phyloP scores from a whole-genome alignment of 2,113 vertebrate species.

The Vidua chalybeata region DNA sequence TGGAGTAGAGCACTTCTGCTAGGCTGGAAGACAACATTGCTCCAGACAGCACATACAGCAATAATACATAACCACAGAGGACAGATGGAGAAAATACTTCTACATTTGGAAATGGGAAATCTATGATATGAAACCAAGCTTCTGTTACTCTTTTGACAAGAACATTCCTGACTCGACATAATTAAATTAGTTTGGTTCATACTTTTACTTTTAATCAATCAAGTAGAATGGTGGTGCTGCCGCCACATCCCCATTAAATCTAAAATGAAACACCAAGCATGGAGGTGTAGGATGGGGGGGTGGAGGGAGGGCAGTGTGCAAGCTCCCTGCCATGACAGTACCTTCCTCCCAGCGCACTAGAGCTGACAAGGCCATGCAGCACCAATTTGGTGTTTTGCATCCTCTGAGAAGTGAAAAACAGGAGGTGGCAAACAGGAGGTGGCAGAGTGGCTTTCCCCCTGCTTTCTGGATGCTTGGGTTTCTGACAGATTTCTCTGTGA shows the following conservation, averaged over 20 bases:
- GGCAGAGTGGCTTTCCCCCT: conserved; percentile 9
- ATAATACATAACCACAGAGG: neutral
- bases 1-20: neutral
- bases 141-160: neutral
- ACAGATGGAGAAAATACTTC: neutral
- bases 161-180: neutral
- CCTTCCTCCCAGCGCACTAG: neutral
- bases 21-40: neutral
- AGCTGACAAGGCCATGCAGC: neutral
- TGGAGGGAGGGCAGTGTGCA: neutral
- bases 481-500: conserved; percentile 23
- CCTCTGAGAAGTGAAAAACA: conserved; percentile 20
- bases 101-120: neutral
- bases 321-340: neutral
- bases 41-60: neutral
- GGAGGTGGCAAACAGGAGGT: conserved; percentile 46
- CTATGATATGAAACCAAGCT: neutral
- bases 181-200: neutral
- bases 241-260: neutral
- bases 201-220: neutral
- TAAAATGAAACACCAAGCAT: neutral
- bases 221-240: neutral
- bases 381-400: neutral
- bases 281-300: too few species aligned
- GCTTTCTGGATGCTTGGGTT: conserved; percentile 10